Evolutionary conservation across 1,140 invertebrate genomes (phyloP).

Genomic region (Araneus ventricosus): DNA sequence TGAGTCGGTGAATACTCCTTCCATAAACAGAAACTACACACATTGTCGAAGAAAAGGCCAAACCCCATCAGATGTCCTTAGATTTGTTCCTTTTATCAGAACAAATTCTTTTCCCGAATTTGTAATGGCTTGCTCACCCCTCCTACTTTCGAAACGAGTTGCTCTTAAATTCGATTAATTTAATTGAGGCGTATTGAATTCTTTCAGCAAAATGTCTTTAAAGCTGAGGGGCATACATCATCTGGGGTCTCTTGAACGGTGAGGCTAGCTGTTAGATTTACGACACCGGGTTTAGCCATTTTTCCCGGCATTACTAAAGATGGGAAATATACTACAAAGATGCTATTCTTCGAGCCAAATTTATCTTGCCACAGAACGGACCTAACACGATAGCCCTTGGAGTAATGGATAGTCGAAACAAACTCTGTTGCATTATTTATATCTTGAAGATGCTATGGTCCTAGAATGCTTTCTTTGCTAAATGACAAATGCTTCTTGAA

Average conservation of each 20-base stretch:
- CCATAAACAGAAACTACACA: too few species aligned
- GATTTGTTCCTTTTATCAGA: not conserved
- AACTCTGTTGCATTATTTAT: slow-evolving; percentile 68
- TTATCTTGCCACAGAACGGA: slow-evolving; percentile 49
- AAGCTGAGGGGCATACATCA: slow-evolving; percentile 19
- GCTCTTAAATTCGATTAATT: slow-evolving; percentile 40
- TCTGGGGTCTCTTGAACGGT: not conserved
- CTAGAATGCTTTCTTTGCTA: slow-evolving; percentile 42
- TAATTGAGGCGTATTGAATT: slow-evolving; percentile 42
- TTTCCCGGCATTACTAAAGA: slow-evolving; percentile 30
- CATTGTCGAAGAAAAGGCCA: too few species aligned
- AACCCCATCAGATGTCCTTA: not conserved
- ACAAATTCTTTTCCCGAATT: slow-evolving; percentile 17
- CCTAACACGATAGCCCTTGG: slow-evolving; percentile 47
- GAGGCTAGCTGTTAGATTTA: slow-evolving; percentile 29
- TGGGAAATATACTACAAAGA: slow-evolving; percentile 46
- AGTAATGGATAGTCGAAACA: slow-evolving; percentile 60
- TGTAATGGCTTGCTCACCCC: not conserved
- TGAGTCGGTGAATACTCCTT: too few species aligned
- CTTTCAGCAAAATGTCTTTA: slow-evolving; percentile 32
- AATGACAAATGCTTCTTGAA: slow-evolving; percentile 62
- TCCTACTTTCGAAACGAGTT: not conserved
- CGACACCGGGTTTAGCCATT: slow-evolving; percentile 27
- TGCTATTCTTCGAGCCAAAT: slow-evolving; percentile 48
- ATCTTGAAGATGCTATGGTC: slow-evolving; percentile 17